Evolutionary conservation across 2,797 vertebrate genomes (phyloP).

Genomic region (Ambastaia sidthimunki): DNA sequence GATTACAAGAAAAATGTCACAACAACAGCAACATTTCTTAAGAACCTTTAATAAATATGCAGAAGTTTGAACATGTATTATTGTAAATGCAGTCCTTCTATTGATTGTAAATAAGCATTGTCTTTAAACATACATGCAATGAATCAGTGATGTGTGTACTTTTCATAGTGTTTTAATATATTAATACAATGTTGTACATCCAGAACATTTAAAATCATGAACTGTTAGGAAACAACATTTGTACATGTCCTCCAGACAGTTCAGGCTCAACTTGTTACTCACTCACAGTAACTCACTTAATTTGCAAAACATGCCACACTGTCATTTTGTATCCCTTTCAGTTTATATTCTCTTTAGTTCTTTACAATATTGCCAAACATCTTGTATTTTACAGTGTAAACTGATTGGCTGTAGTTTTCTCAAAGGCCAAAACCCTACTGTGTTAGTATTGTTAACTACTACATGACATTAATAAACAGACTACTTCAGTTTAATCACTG

Average conservation of each 20-base stretch:
- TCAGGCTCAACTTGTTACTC: constrained; percentile 69
- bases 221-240: constrained; percentile 61
- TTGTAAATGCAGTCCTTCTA: constrained; percentile 24
- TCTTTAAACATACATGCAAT: constrained; percentile 11
- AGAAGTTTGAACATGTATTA: constrained; percentile 45
- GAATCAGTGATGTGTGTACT: constrained; percentile 24
- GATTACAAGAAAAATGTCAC: constrained; percentile 6
- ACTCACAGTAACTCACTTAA: constrained; percentile 58
- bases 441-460: constrained; percentile 14
- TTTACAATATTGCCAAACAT: no score
- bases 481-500: background rate
- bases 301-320: constrained; percentile 68
- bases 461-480: constrained; percentile 36
- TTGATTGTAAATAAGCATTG: background rate
- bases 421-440: constrained; percentile 42
- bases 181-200: constrained; percentile 61
- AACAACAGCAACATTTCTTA: constrained; percentile 43
- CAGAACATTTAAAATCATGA: constrained; percentile 72
- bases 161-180: constrained; percentile 60
- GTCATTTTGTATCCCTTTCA: constrained; percentile 53
- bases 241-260: constrained; percentile 52
- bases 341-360: background rate
- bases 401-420: background rate
- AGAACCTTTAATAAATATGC: constrained; percentile 61
- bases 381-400: no score